Base-by-base conservation (phyloP, 2,113 vertebrate species). In the Asarcornis scutulata region DNA sequence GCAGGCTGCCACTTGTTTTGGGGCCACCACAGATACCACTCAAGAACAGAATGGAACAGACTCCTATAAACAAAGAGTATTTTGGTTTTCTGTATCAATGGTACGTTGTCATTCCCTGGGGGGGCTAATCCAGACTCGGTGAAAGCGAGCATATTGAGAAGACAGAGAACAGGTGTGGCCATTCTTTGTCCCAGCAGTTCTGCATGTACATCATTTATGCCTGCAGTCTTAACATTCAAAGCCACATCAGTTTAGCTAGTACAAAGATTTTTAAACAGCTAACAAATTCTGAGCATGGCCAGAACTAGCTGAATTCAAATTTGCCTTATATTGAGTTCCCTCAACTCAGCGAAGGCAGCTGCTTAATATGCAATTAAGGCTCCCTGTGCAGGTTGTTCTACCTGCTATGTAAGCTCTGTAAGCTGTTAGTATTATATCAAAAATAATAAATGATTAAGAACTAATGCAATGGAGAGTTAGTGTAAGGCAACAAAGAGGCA, bases 251-350 rank as follows among this genome's bases (percentile, higher is more conserved):
- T 79, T 80, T 50, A 91, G 32, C 82, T 77, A 93, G 58, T 23
- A 68, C 53, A 13, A 84, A 62, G 38, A 82, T 82, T 89, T 93
- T 93, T 52, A 87, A 96, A 86, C 60, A 88, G 40, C 46, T 94
- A 81, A 91, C 89, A 73, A 76, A 92, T 94, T 92, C 90, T 87
- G 53, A 75, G 69, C 67, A 40, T 42, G 86, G 60, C 36, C 58
- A 92, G 42, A 79, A 75, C 8, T 64, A 44, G 83, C 90, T 90
- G 52, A 72, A 72, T 86, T 84, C 80, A 92, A 68, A 86, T 86
- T 81, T 92, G 23, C 52, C 53, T 83, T 93, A n/a, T 32, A 94
- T n/a, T 62, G 67, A 82, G 63, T 67, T 90, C 73, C 66, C 66
- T 86, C 67, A 72, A 48, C 56, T 95, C 46, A 59, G 56, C 56